Percentiles rank a stretch among this genome's conserved stretches.
These are phyloP conservation scores for Grammomys dolichurus DNA, from an alignment of 2,113 vertebrate genomes.

Conservation along the genomic window DNA sequence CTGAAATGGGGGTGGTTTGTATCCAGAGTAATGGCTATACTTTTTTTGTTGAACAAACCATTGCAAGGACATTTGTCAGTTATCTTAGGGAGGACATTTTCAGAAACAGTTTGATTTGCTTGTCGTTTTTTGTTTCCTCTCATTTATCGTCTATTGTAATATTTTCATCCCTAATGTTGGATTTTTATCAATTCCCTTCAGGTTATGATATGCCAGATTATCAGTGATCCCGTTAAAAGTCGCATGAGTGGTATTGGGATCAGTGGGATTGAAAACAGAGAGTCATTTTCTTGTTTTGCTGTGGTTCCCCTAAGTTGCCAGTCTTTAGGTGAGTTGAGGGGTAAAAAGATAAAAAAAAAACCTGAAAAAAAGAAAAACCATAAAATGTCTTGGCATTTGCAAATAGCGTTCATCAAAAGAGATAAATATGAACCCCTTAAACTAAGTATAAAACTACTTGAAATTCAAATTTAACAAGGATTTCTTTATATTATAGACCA, in stretches of 20 bases:
- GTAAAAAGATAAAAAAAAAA: neutral
- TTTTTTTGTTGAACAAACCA: neutral
- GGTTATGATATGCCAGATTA: neutral
- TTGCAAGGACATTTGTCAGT: neutral
- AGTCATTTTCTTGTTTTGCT: neutral
- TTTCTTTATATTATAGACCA: neutral
- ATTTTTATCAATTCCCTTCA: neutral
- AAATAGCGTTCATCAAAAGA: neutral
- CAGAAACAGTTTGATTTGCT: neutral
- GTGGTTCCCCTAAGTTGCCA: neutral
- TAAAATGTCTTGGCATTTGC: neutral
- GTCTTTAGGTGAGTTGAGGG: neutral
- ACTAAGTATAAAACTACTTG: neutral
- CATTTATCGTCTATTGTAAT: neutral
- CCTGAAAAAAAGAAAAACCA: neutral
- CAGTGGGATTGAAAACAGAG: neutral
- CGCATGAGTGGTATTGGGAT: neutral
- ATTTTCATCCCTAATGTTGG: neutral
- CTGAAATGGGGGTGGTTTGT: neutral
- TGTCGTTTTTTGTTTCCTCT: neutral
- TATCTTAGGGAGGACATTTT: neutral
- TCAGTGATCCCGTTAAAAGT: neutral
- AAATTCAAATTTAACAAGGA: slow-evolving; percentile 46
- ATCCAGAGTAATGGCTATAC: neutral
- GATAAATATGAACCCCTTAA: neutral